Evolutionary conservation across 2,113 vertebrate species (phyloP).

Genomic region (Collichthys lucidus): DNA sequence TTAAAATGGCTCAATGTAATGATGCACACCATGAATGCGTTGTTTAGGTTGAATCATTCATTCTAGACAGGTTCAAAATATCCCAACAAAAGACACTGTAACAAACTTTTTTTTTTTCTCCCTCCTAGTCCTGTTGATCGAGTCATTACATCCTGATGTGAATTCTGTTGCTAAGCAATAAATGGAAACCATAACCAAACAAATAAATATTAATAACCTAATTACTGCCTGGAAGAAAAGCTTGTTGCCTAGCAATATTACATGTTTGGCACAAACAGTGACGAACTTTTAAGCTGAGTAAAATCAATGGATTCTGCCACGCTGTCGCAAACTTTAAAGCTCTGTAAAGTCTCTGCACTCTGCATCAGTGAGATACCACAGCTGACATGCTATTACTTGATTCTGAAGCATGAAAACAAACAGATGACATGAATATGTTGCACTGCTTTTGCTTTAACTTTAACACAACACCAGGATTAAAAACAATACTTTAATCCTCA

Average conservation of each 20-base stretch:
- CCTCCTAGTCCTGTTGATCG: not conserved
- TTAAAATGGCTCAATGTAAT: slow-evolving; percentile 14
- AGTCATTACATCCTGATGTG: not conserved
- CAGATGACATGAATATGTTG: not conserved
- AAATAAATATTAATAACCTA: slow-evolving; percentile 38
- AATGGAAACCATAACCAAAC: not conserved
- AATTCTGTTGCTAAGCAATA: slow-evolving; percentile 37
- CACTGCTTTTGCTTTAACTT: not conserved
- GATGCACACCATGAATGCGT: not conserved
- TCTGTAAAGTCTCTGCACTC: not conserved
- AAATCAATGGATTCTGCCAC: slow-evolving; percentile 30
- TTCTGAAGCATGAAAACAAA: slow-evolving; percentile 19
- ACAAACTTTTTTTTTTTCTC: not conserved
- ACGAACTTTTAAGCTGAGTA: slow-evolving; percentile 25
- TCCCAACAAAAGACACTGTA: not conserved
- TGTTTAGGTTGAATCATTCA: slow-evolving; percentile 5
- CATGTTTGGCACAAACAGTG: slow-evolving; percentile 39
- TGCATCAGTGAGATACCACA: not conserved
- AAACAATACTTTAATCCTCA: too few species aligned
- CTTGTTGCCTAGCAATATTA: slow-evolving; percentile 31
- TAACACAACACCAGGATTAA: too few species aligned
- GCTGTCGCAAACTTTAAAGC: slow-evolving; percentile 24
- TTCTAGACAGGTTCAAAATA: not conserved
- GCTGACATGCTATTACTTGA: slow-evolving; percentile 5
- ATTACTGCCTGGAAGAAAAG: slow-evolving; percentile 7